Conservation (phyloP, 2,888 invertebrate species). For the Muscina levida region DNA sequence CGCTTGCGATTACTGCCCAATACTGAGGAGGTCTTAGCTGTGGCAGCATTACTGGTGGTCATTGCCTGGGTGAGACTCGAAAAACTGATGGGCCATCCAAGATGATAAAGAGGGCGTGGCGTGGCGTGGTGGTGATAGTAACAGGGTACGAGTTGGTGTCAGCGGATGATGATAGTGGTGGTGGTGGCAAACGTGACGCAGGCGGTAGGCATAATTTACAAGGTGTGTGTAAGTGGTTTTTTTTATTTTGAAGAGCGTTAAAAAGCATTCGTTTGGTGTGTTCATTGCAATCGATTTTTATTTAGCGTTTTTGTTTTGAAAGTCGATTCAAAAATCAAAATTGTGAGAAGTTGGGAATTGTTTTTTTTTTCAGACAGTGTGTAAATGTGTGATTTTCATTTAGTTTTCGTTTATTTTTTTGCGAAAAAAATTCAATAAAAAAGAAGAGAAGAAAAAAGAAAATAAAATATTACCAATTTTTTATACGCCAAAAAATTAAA, state of each 20-base stretch:
- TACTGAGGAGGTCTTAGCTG: background rate
- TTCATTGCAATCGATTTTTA: constrained; percentile 36
- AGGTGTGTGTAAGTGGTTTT: constrained; percentile 15
- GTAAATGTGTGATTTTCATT: constrained; percentile 32
- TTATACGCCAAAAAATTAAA: constrained; percentile 47
- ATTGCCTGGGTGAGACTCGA: constrained; percentile 72
- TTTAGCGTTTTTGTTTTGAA: constrained; percentile 31
- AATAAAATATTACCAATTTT: constrained; percentile 43
- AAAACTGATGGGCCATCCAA: constrained; percentile 58
- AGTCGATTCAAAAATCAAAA: constrained; percentile 64
- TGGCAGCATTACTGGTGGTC: constrained; percentile 51
- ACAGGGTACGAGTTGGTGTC: too few species aligned
- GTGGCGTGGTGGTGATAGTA: constrained; percentile 1
- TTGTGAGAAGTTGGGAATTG: constrained; percentile 22
- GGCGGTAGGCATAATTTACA: constrained; percentile 48
- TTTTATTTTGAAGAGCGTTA: constrained; percentile 16
- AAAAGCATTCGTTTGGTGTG: constrained; percentile 54
- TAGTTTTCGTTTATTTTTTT: constrained; percentile 30
- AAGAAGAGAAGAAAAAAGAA: constrained; percentile 60
- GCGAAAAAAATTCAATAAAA: constrained; percentile 50
- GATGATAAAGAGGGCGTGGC: background rate
- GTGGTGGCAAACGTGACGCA: constrained; percentile 12
- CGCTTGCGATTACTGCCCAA: constrained; percentile 71
- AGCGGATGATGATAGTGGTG: background rate
- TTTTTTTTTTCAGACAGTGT: constrained; percentile 9